Evolutionary conservation across 2,797 vertebrate species (phyloP).

Genomic region (Poeciliopsis infans): DNA sequence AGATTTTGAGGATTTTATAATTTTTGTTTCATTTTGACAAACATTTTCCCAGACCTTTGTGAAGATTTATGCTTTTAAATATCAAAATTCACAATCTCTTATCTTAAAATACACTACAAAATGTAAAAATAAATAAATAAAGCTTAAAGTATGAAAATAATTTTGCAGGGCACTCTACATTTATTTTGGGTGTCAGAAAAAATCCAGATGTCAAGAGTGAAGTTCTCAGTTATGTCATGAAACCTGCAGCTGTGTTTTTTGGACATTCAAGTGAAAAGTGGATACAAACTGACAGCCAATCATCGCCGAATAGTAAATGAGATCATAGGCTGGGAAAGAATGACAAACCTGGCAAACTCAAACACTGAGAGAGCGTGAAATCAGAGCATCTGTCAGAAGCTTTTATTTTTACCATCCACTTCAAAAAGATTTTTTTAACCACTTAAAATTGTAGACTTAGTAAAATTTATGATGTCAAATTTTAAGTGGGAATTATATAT

Average conservation of each 20-base stretch:
- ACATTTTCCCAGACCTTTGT: not conserved
- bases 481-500: not conserved
- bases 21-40: not conserved
- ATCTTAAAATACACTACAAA: not conserved
- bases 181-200: not conserved
- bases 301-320: slow-evolving; percentile 2
- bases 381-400: slow-evolving; percentile 3
- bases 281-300: not conserved
- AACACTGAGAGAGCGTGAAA: not conserved
- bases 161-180: not conserved
- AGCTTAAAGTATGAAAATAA: not conserved
- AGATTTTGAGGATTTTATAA: not conserved
- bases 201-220: not conserved
- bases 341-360: not conserved
- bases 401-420: not conserved
- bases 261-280: not conserved
- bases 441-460: not conserved
- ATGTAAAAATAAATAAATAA: not conserved
- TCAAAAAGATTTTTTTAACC: not conserved
- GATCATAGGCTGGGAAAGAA: slow-evolving; percentile 6
- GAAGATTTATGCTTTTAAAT: not conserved
- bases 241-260: slow-evolving; percentile 5
- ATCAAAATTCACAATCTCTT: not conserved
- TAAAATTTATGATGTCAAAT: not conserved
- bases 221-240: not conserved